These are phyloP conservation scores for Apostichopus californicus DNA, from an alignment of 35 echinoderm and acorn worm species.

Conservation along the genomic window DNA sequence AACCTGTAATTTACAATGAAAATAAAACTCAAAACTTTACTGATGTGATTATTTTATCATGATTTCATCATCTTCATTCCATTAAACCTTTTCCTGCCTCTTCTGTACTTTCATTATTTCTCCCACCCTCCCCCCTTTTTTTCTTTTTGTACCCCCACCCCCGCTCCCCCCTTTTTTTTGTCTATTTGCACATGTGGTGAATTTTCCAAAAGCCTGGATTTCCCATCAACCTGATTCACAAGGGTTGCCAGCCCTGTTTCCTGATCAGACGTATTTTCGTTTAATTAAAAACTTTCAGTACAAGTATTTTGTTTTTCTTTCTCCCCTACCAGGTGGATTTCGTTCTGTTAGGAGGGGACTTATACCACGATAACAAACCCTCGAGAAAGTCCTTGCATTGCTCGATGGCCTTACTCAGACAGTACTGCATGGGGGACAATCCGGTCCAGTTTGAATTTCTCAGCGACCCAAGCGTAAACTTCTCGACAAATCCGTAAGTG, in stretches of 20 bases:
- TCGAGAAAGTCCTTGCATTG: slow-evolving; percentile 85
- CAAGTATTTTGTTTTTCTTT: neutral
- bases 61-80: too few relatives aligned
- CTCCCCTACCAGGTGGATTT: slow-evolving; percentile 77
- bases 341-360: slow-evolving; percentile 86
- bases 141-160: too few relatives aligned
- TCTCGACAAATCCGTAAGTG: slow-evolving; percentile 88
- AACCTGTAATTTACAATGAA: too few relatives aligned
- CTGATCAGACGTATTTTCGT: neutral
- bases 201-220: neutral
- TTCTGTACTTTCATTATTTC: too few relatives aligned
- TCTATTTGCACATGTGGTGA: too few relatives aligned
- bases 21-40: too few relatives aligned
- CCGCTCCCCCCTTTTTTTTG: too few relatives aligned
- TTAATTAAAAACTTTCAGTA: neutral
- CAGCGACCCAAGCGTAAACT: slow-evolving; percentile 93
- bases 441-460: slow-evolving; percentile 94
- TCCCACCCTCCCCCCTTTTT: too few relatives aligned
- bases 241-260: too few relatives aligned
- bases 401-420: slow-evolving; percentile 80
- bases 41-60: too few relatives aligned
- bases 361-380: slow-evolving; percentile 98
- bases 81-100: too few relatives aligned
- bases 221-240: too few relatives aligned
- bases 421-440: slow-evolving; percentile 95